Base-by-base conservation (phyloP, 2,888 invertebrate species). In the Agonopterix subpropinquella region DNA sequence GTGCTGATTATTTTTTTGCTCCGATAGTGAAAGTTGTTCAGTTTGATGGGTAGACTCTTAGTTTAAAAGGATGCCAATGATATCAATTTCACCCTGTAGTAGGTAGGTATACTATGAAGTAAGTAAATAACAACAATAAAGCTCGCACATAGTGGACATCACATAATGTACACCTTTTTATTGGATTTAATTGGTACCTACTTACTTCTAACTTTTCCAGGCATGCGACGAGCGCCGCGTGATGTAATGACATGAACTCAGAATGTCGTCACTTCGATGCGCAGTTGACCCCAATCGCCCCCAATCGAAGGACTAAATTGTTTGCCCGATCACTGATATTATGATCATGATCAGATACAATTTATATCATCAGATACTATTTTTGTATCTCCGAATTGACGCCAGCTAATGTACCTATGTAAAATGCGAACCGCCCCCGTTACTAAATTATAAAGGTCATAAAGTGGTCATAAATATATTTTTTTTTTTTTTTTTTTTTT, bases 291-390 rank as follows among this genome's bases (percentile, higher is more conserved):
- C 78, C 86, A 85, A 85, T 87, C 81, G 82, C 75, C 84, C 85
- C 74, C 85, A 87, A 87, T 87, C 84, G 81, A 86, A 86, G 83
- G 80, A 81, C 80, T 77, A 74, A 83, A 82, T 84, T 84, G 82
- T 78, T 42, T 78, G 81, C 69, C 68, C 73, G 76, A 77, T 52
- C 46, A 39, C 13, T 13, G 44, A 48, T 47, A 46, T 47, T 49
- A 52, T 46, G 46, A 46, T 42, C 9, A 28, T 50, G 44, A 41
- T 47, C 48, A 42, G 47, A 42, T 11, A 42, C 41, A 35, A 28
- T 35, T 44, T 28, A n/a, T 44, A 18, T 43, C 18, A 18, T 18
- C 18, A 28, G 28, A 5, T 28, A 28, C 28, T 28, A 28, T 28
- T 28, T 28, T 28, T 28, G 28, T 28, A 5, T 4, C 28, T 28